Base-by-base conservation (phyloP, 1,140 invertebrate species). In the Gonatopus flavifemur region DNA sequence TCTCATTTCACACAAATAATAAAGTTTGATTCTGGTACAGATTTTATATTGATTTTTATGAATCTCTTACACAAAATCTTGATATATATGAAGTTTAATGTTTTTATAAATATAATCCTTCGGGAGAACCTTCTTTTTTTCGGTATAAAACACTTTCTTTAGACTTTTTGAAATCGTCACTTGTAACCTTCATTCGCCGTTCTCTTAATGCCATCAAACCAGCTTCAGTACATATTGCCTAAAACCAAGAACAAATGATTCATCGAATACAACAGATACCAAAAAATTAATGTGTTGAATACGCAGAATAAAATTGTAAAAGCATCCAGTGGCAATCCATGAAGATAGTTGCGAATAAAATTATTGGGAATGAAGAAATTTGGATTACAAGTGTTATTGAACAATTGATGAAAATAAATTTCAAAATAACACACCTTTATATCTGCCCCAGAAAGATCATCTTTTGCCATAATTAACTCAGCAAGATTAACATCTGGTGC, bases 141-240 rank as follows among this genome's bases (percentile, higher is more conserved):
- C 96, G 84, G 77, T 99, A 99, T 12, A 99, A 80, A 38, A 99
- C 97, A 81, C 96, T 99, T 76, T 99, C 97, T 77, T 99, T 99
- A 1, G 97, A 97, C 74, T 99, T 99, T 70, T 93, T 93, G 73
- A 99, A 99, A 77, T 99, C 97, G 77, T 99, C 97, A 81, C 96
- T 98, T 21, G 94, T 99, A 10, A 99, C 98, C 80, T 98, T 98
- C 97, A 99, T 99, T 60, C 97, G 86, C 45, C 98, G 84, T 77
- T 99, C 98, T 60, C 98, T 80, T 21, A 99, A 76, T 18, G 98
- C 98, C 88, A 99, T 93, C 13, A 99, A 78, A 55, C 98, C 98
- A 48, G 96, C 97, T 82, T 99, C 98, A 7, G 98, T 99, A 78
- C 98, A 99, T 69, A 99, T 98, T n/a, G 98, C 97, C 91, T 94